Evolutionary conservation across 2,797 vertebrate genomes (phyloP).

Genomic region (Parauchenoglanis punctatus): DNA sequence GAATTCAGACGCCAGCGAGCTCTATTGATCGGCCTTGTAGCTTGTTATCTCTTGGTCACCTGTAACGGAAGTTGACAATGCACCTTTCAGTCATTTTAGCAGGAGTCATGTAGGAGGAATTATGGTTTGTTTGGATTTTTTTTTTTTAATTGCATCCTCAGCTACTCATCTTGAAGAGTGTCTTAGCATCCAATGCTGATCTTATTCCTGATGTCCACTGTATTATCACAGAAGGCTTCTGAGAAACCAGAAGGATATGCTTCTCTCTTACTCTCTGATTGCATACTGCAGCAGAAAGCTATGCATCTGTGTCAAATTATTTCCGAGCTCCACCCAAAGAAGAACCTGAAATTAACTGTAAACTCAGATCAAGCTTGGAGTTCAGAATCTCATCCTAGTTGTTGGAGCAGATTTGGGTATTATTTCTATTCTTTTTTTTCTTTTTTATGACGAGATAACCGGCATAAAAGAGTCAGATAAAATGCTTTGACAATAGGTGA

Average conservation of each 20-base stretch:
- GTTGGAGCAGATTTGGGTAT: neutral
- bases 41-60: conserved; percentile 67
- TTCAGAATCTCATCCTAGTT: conserved; percentile 32
- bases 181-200: neutral
- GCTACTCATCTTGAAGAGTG: neutral
- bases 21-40: conserved; percentile 72
- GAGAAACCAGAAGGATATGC: conserved; percentile 30
- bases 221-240: conserved; percentile 6
- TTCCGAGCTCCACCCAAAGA: conserved; percentile 51
- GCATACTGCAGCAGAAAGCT: conserved; percentile 43
- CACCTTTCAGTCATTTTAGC: conserved; percentile 51
- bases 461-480: neutral
- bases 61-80: conserved; percentile 65
- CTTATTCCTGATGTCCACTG: neutral
- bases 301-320: conserved; percentile 63
- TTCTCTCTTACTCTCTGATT: conserved; percentile 50
- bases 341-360: conserved; percentile 48
- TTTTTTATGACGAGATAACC: neutral
- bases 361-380: conserved; percentile 46
- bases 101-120: conserved; percentile 4
- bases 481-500: conserved; percentile 2
- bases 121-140: neutral
- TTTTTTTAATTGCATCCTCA: neutral
- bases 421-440: neutral
- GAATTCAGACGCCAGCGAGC: conserved; percentile 58